Conservation (phyloP, 2,888 invertebrate species). For the Thymelicus sylvestris region DNA sequence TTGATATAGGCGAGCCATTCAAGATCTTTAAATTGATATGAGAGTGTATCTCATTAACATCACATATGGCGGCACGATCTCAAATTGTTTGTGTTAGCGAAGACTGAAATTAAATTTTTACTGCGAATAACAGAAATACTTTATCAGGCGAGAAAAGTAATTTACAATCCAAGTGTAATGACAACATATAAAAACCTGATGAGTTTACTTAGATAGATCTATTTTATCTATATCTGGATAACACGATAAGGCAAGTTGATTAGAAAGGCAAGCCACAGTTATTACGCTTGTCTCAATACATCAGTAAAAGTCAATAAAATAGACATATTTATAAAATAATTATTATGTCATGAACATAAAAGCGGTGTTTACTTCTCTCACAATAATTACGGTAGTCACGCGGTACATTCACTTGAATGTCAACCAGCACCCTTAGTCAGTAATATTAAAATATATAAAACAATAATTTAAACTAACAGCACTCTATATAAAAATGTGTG, state of each 20-base stretch:
- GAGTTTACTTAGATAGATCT: slow-evolving; percentile 20
- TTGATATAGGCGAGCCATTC: slow-evolving; percentile 29
- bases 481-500: slow-evolving; percentile 60
- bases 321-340: slow-evolving; percentile 52
- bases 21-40: slow-evolving; percentile 60
- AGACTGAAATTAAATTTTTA: slow-evolving; percentile 9
- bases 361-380: slow-evolving; percentile 61
- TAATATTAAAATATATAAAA: slow-evolving; percentile 54
- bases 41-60: slow-evolving; percentile 50
- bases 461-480: slow-evolving; percentile 70
- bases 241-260: slow-evolving; percentile 71
- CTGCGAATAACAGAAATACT: slow-evolving; percentile 8
- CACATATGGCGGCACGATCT: slow-evolving; percentile 41
- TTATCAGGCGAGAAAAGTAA: slow-evolving; percentile 18
- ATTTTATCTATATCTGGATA: slow-evolving; percentile 56
- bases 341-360: slow-evolving; percentile 72
- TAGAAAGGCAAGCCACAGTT: slow-evolving; percentile 73
- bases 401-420: slow-evolving; percentile 62
- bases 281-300: slow-evolving; percentile 58
- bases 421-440: slow-evolving; percentile 66
- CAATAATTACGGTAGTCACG: slow-evolving; percentile 57
- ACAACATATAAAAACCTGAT: slow-evolving; percentile 29
- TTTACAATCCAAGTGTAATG: slow-evolving; percentile 12
- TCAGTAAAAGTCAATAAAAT: slow-evolving; percentile 55
- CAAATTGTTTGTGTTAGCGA: slow-evolving; percentile 22